Percentiles rank a stretch among this genome's conserved stretches.
phyloP scores from a whole-genome alignment of 2,113 vertebrate genomes.

The Tympanuchus pallidicinctus region DNA sequence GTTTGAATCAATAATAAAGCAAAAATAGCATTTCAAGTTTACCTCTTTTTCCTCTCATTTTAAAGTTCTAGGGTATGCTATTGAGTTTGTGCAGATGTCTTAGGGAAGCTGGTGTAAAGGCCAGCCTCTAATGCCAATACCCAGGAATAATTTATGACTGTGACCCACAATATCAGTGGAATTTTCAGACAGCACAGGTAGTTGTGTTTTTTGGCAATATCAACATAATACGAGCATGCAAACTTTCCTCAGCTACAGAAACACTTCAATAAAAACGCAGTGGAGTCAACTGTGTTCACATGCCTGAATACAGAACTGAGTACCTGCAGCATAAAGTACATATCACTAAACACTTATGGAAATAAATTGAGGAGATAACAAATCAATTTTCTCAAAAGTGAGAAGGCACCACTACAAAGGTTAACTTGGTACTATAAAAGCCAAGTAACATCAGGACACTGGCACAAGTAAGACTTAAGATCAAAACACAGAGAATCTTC shows the following conservation, averaged over 20 bases:
- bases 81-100: neutral
- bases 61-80: neutral
- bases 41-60: neutral
- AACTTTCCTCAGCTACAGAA: neutral
- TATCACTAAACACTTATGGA: neutral
- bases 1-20: neutral
- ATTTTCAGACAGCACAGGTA: neutral
- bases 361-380: neutral
- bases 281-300: neutral
- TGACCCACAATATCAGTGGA: neutral
- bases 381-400: neutral
- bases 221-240: neutral
- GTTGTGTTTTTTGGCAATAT: neutral
- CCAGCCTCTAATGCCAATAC: neutral
- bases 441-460: slow-evolving; percentile 57
- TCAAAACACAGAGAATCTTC: neutral
- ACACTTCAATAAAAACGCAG: neutral
- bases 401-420: slow-evolving; percentile 69
- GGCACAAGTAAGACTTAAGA: slow-evolving; percentile 35
- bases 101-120: neutral
- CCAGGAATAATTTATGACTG: neutral
- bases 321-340: slow-evolving; percentile 6
- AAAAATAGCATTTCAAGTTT: neutral
- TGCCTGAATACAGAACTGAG: neutral
- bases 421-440: slow-evolving; percentile 51